Conservation (phyloP, 2,888 invertebrate species). For the Drosophila tanythrix region DNA sequence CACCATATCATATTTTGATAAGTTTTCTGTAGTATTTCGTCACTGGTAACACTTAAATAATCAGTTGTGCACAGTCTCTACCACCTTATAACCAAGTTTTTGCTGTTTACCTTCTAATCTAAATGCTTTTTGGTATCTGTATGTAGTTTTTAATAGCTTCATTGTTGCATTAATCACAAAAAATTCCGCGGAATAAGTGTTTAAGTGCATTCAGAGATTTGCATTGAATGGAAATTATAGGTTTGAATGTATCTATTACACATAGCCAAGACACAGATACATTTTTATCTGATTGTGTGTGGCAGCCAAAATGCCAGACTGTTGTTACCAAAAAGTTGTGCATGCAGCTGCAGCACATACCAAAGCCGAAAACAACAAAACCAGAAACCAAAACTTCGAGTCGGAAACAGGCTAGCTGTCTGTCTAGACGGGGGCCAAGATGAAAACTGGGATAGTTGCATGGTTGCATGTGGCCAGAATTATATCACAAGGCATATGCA, state of each 20-base stretch:
- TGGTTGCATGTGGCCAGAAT: constrained; percentile 57
- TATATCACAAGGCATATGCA: constrained; percentile 62
- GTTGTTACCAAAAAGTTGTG: constrained; percentile 3
- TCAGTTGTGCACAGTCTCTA: background rate
- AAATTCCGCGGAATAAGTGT: background rate
- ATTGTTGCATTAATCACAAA: background rate
- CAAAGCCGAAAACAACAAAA: constrained; percentile 26
- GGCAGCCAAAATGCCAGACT: constrained; percentile 21
- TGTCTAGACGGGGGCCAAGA: constrained; percentile 7
- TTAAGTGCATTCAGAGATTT: background rate
- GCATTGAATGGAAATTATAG: constrained; percentile 3
- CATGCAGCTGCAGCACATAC: constrained; percentile 55
- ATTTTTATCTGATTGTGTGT: constrained; percentile 29
- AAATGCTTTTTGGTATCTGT: background rate
- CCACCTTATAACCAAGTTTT: background rate
- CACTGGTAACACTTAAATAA: no score
- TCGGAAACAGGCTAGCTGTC: constrained; percentile 38
- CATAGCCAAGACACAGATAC: constrained; percentile 18
- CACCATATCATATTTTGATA: no score
- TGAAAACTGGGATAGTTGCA: constrained; percentile 45
- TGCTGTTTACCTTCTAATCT: background rate
- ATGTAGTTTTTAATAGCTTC: background rate
- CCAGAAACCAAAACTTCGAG: constrained; percentile 38
- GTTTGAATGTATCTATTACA: constrained; percentile 21
- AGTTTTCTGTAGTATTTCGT: no score